phyloP scores from a whole-genome alignment of 2,113 vertebrate genomes.

The Struthio camelus region DNA sequence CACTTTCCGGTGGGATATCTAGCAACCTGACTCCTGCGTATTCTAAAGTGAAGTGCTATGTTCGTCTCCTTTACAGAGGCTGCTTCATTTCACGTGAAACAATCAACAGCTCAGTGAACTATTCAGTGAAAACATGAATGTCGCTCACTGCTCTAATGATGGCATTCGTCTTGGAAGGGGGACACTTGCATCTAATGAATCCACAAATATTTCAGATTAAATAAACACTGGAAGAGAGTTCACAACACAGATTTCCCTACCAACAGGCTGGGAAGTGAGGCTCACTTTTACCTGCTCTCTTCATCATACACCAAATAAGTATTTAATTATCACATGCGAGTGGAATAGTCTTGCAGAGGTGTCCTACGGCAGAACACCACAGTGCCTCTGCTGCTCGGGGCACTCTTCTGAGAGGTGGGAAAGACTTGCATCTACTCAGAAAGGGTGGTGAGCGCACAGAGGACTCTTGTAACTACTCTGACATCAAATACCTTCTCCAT shows the following conservation, averaged over 20 bases:
- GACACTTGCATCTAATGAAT: background rate
- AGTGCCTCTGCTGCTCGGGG: background rate
- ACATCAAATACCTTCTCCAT: background rate
- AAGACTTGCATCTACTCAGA: background rate
- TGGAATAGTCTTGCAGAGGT: background rate
- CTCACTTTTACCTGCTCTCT: background rate
- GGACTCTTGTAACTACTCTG: background rate
- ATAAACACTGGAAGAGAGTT: background rate
- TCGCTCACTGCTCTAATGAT: background rate
- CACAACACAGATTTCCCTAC: background rate
- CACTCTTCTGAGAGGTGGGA: background rate
- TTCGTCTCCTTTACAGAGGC: constrained; percentile 10
- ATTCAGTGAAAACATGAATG: background rate
- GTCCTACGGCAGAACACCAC: background rate
- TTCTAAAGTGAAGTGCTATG: background rate
- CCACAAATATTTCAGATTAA: background rate
- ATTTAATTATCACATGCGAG: background rate
- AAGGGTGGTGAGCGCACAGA: background rate
- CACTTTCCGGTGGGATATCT: background rate
- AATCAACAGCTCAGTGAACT: background rate
- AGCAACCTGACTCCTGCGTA: background rate
- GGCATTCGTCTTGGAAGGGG: background rate
- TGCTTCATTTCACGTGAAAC: background rate
- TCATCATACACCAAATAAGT: background rate
- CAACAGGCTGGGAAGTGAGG: background rate